Conservation (phyloP, 1,140 invertebrate genomes). For the Scylla paramamosain region DNA sequence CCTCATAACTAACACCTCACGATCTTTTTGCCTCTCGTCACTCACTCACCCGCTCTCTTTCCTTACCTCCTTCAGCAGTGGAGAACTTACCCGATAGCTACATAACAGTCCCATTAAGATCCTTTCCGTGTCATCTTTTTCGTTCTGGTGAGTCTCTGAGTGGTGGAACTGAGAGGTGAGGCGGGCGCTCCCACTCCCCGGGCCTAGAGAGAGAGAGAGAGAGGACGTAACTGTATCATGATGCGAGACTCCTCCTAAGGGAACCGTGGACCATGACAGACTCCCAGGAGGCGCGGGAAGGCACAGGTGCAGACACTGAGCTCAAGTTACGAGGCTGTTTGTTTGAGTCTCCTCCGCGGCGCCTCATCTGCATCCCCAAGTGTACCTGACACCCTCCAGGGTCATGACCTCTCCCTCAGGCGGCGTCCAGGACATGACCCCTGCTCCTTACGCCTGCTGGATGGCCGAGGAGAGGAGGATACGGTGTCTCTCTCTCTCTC, state of each 20-base stretch:
- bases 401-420: not conserved
- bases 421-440: not conserved
- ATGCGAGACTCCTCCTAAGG: not conserved
- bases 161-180: not conserved
- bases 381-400: not conserved
- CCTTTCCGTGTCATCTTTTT: not conserved
- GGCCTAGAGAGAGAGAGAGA: too few species aligned
- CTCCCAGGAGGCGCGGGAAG: conserved; percentile 14
- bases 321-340: not conserved
- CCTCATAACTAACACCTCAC: conserved; percentile 20
- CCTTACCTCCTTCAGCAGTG: not conserved
- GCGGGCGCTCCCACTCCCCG: not conserved
- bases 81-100: too few species aligned
- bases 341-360: not conserved
- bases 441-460: not conserved
- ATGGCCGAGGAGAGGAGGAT: too few species aligned
- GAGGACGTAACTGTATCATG: not conserved
- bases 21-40: not conserved
- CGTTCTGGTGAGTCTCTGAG: not conserved
- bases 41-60: not conserved
- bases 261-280: not conserved
- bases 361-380: not conserved
- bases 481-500: not conserved
- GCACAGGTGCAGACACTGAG: not conserved
- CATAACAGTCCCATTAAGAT: not conserved